Evolutionary conservation across 2,797 vertebrate species (phyloP).

Genomic region (Xiphophorus birchmanni): DNA sequence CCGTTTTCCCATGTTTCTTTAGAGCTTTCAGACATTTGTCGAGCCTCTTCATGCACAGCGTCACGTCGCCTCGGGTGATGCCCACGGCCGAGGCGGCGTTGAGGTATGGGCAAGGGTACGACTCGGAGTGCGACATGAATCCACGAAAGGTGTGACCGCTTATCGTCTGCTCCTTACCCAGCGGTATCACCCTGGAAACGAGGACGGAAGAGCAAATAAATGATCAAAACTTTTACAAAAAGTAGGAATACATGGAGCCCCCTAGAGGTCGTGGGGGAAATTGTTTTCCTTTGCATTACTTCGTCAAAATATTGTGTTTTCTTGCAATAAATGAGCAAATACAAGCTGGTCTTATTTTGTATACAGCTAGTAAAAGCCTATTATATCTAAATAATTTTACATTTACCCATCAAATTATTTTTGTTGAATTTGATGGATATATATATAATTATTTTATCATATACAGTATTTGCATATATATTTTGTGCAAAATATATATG

Average conservation of each 20-base stretch:
- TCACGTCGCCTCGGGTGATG: constrained; percentile 89
- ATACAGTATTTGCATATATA: no score
- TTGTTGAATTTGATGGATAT: neutral
- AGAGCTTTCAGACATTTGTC: constrained; percentile 90
- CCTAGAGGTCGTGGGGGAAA: no score
- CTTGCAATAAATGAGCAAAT: no score
- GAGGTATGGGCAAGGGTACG: constrained; percentile 92
- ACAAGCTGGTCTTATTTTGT: no score
- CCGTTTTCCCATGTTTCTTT: constrained; percentile 74
- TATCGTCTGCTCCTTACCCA: constrained; percentile 87
- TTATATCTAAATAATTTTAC: neutral
- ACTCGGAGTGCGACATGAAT: constrained; percentile 92
- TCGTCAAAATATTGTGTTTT: no score
- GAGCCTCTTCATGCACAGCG: constrained; percentile 90
- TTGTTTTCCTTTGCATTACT: no score
- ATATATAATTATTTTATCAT: no score
- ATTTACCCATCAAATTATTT: neutral
- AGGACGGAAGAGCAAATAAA: neutral
- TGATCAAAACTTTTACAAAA: neutral
- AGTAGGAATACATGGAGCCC: no score
- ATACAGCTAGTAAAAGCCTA: neutral
- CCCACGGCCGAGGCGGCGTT: constrained; percentile 95
- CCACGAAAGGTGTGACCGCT: constrained; percentile 90
- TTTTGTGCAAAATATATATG: neutral
- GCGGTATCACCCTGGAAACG: constrained; percentile 87